These are phyloP conservation scores for Caenorhabditis angaria DNA, from an alignment of 2,888 invertebrate genomes.

Conservation along the genomic window DNA sequence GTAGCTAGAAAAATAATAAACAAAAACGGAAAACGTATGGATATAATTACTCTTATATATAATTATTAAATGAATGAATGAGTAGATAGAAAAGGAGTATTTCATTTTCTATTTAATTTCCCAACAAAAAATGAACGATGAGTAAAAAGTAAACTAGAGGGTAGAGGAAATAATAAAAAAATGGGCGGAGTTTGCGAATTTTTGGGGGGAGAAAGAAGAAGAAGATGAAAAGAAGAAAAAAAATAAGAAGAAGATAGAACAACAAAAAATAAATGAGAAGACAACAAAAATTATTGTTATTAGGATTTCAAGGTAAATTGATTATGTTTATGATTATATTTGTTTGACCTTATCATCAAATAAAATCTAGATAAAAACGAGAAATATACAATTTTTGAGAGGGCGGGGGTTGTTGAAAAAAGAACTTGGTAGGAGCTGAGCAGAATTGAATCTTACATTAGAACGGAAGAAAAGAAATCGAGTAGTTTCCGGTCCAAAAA, in stretches of 20 bases:
- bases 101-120: conserved; percentile 8
- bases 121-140: conserved; percentile 3
- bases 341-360: conserved; percentile 1
- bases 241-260: background rate
- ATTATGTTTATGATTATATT: background rate
- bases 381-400: conserved; percentile 22
- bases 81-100: background rate
- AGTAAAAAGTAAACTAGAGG: background rate
- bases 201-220: background rate
- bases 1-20: background rate
- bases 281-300: background rate
- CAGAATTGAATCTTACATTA: too few species aligned
- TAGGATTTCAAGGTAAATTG: background rate
- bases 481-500: too few species aligned
- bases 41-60: too few species aligned
- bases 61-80: background rate
- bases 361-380: conserved; percentile 3
- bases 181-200: background rate
- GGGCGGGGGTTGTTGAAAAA: too few species aligned
- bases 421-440: too few species aligned
- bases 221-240: background rate
- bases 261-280: background rate
- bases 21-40: background rate
- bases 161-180: background rate
- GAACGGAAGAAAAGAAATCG: too few species aligned